These are phyloP conservation scores for Torymus auratus DNA, from an alignment of 2,888 invertebrate species.

Conservation along the genomic window DNA sequence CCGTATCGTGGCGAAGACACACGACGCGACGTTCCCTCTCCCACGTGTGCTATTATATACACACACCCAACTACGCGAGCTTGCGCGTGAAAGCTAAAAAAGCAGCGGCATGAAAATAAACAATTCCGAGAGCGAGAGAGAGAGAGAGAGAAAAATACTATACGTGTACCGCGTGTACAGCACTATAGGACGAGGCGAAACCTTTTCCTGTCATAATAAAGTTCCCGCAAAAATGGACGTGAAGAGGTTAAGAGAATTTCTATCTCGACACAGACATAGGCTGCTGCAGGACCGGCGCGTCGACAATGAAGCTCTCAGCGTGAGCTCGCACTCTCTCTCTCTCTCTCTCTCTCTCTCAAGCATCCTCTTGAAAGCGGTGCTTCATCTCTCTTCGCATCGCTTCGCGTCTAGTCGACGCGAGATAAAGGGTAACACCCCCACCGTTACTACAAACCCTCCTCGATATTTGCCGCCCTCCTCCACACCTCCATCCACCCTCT, in stretches of 20 bases:
- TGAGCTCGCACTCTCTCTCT: neutral
- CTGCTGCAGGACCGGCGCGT: too few species aligned
- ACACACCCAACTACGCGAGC: too few species aligned
- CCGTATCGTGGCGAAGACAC: too few species aligned
- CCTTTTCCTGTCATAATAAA: conserved; percentile 35
- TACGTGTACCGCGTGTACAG: neutral
- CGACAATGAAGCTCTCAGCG: conserved; percentile 49
- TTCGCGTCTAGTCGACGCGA: conserved; percentile 46
- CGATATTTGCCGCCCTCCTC: conserved; percentile 14
- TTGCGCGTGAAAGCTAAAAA: too few species aligned
- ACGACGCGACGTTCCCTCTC: too few species aligned
- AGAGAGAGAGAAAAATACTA: too few species aligned
- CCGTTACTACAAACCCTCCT: conserved; percentile 23
- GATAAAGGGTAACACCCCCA: conserved; percentile 42
- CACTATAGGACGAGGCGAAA: neutral
- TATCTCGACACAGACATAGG: neutral
- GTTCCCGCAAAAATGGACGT: conserved; percentile 51
- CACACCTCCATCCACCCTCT: neutral
- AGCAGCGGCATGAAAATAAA: neutral
- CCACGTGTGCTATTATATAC: too few species aligned
- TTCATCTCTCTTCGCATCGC: conserved; percentile 32
- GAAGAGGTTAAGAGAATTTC: conserved; percentile 54
- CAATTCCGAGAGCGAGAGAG: neutral
- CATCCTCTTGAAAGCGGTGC: conserved; percentile 37
- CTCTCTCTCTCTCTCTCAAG: too few species aligned